Conservation (phyloP, 2,113 vertebrate species). For the Oxyura jamaicensis region DNA sequence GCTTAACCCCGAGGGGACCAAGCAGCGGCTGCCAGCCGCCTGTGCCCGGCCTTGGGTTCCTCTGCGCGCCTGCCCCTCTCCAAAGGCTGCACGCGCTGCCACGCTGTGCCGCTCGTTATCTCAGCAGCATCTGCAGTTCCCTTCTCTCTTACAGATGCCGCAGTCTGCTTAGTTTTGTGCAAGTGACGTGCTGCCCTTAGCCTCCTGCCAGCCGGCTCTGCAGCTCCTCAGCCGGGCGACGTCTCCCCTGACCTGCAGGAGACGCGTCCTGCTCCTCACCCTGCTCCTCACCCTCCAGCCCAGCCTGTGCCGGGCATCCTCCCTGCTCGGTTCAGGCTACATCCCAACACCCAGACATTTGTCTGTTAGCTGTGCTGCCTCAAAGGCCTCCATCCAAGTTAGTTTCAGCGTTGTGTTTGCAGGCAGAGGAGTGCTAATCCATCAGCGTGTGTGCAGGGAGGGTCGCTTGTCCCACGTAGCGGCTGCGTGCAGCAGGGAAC, state of each 20-base stretch:
- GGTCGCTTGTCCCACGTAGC: not conserved
- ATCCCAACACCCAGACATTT: not conserved
- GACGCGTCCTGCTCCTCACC: not conserved
- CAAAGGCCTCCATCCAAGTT: not conserved
- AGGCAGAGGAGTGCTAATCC: not conserved
- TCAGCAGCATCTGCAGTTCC: slow-evolving; percentile 58
- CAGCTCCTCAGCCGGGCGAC: not conserved
- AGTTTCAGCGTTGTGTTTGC: not conserved
- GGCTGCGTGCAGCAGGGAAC: not conserved
- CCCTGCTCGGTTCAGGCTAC: not conserved
- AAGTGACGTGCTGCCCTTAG: not conserved
- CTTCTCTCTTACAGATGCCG: slow-evolving; percentile 48
- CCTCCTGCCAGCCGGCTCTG: not conserved
- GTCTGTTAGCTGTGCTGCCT: not conserved
- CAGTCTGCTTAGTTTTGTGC: slow-evolving; percentile 57
- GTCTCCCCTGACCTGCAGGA: not conserved
- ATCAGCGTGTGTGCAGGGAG: not conserved
- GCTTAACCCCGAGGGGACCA: slow-evolving; percentile 52
- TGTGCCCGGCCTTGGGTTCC: slow-evolving; percentile 41
- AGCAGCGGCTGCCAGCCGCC: not conserved
- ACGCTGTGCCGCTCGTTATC: slow-evolving; percentile 51
- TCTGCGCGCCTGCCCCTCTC: slow-evolving; percentile 28
- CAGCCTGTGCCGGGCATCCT: not conserved
- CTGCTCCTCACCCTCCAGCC: too few species aligned
- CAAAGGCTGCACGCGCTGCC: not conserved